Evolutionary conservation across 2,888 invertebrate genomes (phyloP), one percentile per base, ranked within the genome.

Genomic region (Rhopalosiphum nymphaeae): DNA sequence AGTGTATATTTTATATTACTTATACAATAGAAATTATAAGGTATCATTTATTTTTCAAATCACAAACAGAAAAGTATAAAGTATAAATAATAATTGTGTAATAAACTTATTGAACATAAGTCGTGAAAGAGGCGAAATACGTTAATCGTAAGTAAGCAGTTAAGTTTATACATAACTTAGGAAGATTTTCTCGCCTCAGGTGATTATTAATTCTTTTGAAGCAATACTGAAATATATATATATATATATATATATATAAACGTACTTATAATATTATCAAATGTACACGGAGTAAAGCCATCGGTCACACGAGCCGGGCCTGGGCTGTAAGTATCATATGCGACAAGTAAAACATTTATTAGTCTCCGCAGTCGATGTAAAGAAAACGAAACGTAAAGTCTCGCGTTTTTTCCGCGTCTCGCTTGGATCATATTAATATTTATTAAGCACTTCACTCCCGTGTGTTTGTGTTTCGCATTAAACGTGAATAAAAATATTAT

Each of bases 401-500:
- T 67, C 16, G 16, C 36, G 16, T 67, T n/a, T 36, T 67, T 67
- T 67, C 16, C 67, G 13, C 16, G 16, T n/a, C 46, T 4, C 9
- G 25, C 56, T 13, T 42, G 25, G 25, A 36, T 26, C 13, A 56
- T 29, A 84, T 56, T 86, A n/a, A n/a, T n/a, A 46, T 29, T 86
- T 86, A 86, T 46, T 36, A 42, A 86, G 16, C 11, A 3, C 11
- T 56, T 53, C 29, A 7, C 26, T 25, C 53, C 13, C 84, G 29
- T 11, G 42, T 84, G 84, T 91, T 91, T 91, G 78, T n/a, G 16
- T 84, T 91, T 57, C 56, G 57, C 85, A 36, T 57, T 29, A 85
- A 57, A 85, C n/a, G 42, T 10, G 56, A 56, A 56, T 26, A 67
- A 89, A 61, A 88, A 53, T 53, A 88, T n/a, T 53, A 36, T n/a